Base-by-base conservation (phyloP, 2,797 vertebrate species). In the Peromyscus aztecus region DNA sequence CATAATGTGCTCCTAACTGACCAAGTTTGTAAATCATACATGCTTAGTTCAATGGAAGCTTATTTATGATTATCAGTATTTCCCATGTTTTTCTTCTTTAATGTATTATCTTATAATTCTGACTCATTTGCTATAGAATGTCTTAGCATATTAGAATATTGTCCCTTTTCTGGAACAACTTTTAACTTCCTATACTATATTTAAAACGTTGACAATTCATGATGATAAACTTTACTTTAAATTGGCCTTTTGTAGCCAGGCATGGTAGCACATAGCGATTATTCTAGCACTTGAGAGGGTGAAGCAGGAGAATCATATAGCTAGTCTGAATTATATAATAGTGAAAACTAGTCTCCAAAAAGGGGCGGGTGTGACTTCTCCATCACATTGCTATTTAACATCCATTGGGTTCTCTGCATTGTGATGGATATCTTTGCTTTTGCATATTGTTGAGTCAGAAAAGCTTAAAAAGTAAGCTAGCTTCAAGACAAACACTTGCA, bases 1-100 rank as follows among this genome's bases (percentile, higher is more conserved):
- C 43, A 46, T 84, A 49, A 34, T 34, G 40, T 84, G 69, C 67
- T 91, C 37, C 84, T 89, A 31, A 55, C 13, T 13, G n/a, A 75
- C n/a, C 34, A 71, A 40, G 5, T 93, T 89, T 97, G 85, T 27
- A 84, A 93, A 73, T 89, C 4, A 31, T 29, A 52, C 10, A 31
- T 90, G 34, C 7, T 46, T 11, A 49, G 2, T 57, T 91, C 23
- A 69, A 17, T 77, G 46, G 76, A 95, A 86, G 57, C 8, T 73
- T 94, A 52, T 75, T 96, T 82, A 31, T 86, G 94, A 90, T 10
- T 95, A 87, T 7, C 40, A 88, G 0, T 89, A 52, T 96, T 91
- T 92, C 37, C 88, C 4, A 17, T 82, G n/a, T 95, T 57, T 52
- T 90, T 91, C 8, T 10, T 85, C 31, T 76, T 84, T 89, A 81